Percentiles rank a stretch among this genome's conserved stretches.
Conservation (phyloP, 2,797 vertebrate genomes). For the Furcifer pardalis region DNA sequence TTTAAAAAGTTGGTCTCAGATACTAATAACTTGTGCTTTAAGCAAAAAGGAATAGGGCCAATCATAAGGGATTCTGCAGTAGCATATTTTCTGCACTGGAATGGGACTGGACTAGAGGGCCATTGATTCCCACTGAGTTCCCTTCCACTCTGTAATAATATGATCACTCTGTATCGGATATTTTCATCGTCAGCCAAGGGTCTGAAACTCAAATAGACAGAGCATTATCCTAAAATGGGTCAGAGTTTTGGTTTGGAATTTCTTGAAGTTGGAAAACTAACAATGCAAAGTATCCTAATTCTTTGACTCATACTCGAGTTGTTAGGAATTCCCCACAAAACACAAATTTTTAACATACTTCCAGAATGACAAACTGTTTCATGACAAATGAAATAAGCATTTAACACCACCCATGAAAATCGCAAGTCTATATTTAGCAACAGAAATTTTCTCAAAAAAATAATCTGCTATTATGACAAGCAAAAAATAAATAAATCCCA, state of each 20-base stretch:
- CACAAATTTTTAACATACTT: constrained; percentile 57
- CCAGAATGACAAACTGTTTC: constrained; percentile 66
- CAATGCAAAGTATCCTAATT: constrained; percentile 39
- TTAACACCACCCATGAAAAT: constrained; percentile 53
- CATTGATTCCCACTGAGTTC: neutral
- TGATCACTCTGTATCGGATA: constrained; percentile 22
- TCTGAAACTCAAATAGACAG: constrained; percentile 12
- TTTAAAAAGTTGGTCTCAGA: neutral
- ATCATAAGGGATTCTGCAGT: neutral
- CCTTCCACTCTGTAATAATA: neutral
- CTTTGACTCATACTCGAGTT: constrained; percentile 65
- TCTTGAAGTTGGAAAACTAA: constrained; percentile 12
- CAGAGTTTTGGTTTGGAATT: constrained; percentile 44
- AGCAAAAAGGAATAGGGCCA: neutral
- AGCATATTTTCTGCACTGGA: neutral
- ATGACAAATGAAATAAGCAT: constrained; percentile 62
- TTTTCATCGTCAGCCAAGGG: constrained; percentile 13
- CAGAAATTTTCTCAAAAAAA: constrained; percentile 48
- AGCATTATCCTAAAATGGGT: constrained; percentile 39
- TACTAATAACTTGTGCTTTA: neutral
- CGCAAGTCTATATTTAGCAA: constrained; percentile 49
- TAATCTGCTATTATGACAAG: constrained; percentile 41
- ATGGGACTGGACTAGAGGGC: neutral
- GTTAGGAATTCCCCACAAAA: constrained; percentile 72
- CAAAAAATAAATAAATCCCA: constrained; percentile 35